Conservation (phyloP, 2,797 vertebrate species). For the Coracias cyanogaster region DNA sequence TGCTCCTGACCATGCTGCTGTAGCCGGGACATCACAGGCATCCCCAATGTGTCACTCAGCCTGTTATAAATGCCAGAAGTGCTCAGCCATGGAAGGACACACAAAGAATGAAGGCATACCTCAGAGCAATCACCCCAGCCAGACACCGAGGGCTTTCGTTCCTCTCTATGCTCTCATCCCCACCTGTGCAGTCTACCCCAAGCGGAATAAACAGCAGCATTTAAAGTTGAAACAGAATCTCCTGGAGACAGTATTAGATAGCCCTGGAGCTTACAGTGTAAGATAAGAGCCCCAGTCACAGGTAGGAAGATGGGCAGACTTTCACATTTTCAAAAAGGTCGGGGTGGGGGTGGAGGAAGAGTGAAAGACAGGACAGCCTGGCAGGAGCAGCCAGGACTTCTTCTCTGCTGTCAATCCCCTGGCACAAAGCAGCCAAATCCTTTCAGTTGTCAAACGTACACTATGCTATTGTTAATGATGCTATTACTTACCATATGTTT, state of each 20-base stretch:
- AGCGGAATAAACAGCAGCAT: neutral
- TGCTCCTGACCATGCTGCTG: neutral
- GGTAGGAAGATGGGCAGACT: neutral
- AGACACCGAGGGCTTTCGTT: neutral
- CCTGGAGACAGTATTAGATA: rapidly evolving
- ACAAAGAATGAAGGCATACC: neutral
- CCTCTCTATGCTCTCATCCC: neutral
- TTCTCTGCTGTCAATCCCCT: conserved; percentile 18
- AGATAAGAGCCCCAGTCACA: neutral
- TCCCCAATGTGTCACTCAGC: neutral
- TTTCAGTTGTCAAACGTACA: conserved; percentile 57
- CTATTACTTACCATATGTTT: conserved; percentile 70
- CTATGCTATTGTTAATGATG: conserved; percentile 68
- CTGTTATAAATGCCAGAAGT: neutral
- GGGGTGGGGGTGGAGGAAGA: neutral
- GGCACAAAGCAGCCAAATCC: conserved; percentile 56
- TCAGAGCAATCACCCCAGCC: rapidly evolving
- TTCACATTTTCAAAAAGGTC: conserved; percentile 29
- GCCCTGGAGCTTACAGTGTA: neutral
- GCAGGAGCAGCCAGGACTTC: neutral
- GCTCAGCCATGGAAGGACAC: neutral
- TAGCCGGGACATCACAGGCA: neutral
- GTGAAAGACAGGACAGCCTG: neutral
- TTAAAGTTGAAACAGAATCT: neutral
- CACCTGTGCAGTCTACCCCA: neutral